Base-by-base conservation (phyloP, 2,113 vertebrate species). In the Ophiodon elongatus region DNA sequence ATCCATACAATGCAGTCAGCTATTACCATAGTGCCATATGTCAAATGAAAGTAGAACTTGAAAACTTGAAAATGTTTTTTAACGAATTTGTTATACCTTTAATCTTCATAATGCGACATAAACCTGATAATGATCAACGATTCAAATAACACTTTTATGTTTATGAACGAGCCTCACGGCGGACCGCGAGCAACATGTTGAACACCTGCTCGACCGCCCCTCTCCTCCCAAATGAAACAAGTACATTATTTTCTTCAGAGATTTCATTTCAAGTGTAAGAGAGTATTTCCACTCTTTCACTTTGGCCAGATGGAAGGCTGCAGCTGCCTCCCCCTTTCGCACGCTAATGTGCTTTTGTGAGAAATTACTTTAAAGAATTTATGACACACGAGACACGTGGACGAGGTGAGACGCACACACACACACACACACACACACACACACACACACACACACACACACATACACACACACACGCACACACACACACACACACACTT, bases 311-410 rank as follows among this genome's bases (percentile, higher is more conserved):
- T 21, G 47, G 19, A 43, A 50, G 57, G 21, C 15, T n/a, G 59
- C 1, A 59, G 31, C 59, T 74, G 25, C 29, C 17, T 29, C 41
- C 52, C 35, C 21, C 27, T 21, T 50, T 15, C 8, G 1, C 15
- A 19, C 17, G 23, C 7, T 21, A n/a, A 13, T 23, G 27, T 6
- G 19, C 29, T 71, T 57, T 62, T 21, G 17, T 15, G 8, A 72
- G 19, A 62, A 70, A 83, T 50, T 1, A 76, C 52, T 78, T 19
- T n/a, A 56, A n/a, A 56, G 10, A n/a, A 56, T 25, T 35, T 60
- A 52, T 14, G 14, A 45, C 13, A 15, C 9, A 27, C 27, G 45
- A 78, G 45, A 74, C 68, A 66, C 56, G 33, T 71, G 54, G 25
- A 39, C 2, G 6, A 63, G 15, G n/a, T 31, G 79, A 73, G 17